These are phyloP conservation scores for Graptemys geographica DNA, from an alignment of 2,797 vertebrate genomes.

Conservation along the genomic window DNA sequence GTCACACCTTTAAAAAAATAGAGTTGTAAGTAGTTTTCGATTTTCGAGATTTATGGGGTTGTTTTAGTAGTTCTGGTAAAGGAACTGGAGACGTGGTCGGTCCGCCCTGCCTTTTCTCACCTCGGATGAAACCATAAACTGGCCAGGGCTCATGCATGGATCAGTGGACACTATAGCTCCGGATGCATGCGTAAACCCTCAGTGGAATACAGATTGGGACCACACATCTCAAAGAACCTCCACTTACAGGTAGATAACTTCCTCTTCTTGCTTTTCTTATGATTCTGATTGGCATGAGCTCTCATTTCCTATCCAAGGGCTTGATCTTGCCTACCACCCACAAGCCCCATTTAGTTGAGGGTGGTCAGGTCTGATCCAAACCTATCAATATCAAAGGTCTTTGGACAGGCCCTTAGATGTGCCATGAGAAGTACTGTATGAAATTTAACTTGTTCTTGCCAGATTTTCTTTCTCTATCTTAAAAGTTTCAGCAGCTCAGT, in stretches of 20 bases:
- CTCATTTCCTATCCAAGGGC: background rate
- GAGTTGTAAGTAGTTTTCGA: background rate
- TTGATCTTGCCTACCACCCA: background rate
- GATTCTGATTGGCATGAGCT: background rate
- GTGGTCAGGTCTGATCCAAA: background rate
- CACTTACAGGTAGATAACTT: too few relatives aligned
- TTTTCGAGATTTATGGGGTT: background rate
- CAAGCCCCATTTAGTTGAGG: background rate
- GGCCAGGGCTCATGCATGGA: background rate
- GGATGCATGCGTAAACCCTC: too few relatives aligned
- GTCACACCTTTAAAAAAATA: background rate
- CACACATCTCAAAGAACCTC: too few relatives aligned
- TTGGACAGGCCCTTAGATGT: background rate
- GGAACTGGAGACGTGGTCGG: too few relatives aligned
- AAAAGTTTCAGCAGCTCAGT: background rate
- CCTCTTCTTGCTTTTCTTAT: too few relatives aligned
- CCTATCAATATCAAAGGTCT: background rate
- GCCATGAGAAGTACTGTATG: background rate
- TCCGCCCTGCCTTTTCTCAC: background rate
- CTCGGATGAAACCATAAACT: background rate
- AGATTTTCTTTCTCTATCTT: background rate
- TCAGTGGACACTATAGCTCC: too few relatives aligned
- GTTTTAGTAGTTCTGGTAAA: background rate
- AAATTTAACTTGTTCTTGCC: background rate
- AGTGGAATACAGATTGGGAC: too few relatives aligned